phyloP scores from a whole-genome alignment of 2,113 vertebrate species.

The Prunella himalayana region DNA sequence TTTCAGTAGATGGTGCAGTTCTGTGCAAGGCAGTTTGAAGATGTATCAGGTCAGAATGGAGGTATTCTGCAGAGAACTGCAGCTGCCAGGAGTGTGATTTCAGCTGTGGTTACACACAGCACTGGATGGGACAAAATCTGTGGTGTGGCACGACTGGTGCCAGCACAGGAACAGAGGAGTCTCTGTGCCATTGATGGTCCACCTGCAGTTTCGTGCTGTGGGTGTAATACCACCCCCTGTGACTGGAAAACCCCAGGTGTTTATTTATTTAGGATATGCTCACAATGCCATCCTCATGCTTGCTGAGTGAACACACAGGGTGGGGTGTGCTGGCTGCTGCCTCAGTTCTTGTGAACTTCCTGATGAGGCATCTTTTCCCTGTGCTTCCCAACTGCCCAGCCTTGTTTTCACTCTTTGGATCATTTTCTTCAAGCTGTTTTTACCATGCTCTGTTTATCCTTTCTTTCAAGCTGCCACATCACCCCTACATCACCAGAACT shows the following conservation, averaged over 20 bases:
- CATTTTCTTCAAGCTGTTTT: background rate
- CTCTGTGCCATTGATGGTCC: background rate
- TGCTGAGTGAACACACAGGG: background rate
- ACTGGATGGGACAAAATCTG: background rate
- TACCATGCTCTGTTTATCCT: background rate
- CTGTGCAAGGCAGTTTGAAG: background rate
- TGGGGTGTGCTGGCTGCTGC: background rate
- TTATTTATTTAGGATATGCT: background rate
- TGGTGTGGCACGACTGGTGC: background rate
- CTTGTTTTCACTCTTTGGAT: background rate
- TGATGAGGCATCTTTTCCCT: background rate
- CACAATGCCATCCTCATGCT: background rate
- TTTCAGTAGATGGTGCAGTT: background rate
- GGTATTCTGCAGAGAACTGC: background rate
- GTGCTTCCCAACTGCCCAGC: background rate
- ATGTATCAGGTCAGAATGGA: background rate
- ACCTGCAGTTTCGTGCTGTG: background rate
- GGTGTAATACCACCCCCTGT: background rate
- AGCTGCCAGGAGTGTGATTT: background rate
- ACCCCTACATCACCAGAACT: background rate
- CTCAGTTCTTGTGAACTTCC: background rate
- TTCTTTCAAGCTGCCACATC: background rate
- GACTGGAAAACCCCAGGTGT: background rate
- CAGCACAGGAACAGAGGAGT: background rate
- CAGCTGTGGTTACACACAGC: background rate